Base-by-base conservation (phyloP, 2,888 invertebrate species). In the Thymelicus sylvestris region DNA sequence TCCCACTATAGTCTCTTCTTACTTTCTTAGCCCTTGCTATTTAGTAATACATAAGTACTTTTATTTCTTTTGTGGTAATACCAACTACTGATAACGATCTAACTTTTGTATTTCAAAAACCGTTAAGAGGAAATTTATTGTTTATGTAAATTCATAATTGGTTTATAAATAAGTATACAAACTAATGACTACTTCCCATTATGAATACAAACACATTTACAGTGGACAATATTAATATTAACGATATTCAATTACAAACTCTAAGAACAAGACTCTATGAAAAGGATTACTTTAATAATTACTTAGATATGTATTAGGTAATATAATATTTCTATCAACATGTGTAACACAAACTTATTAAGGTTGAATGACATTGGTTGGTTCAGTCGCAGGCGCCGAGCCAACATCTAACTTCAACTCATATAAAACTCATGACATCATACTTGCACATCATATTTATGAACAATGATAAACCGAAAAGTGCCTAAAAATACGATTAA, bases 341-440 rank as follows among this genome's bases (percentile, higher is more conserved):
- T 44, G 13, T 44, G 19, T 55, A 59, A 66, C 24, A 57, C 31
- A 44, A 55, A 55, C 39, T 15, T 31, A 63, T 55, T 55, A 31
- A 31, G 62, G 68, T 63, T 68, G 55, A 68, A 68, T 68, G 47
- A 68, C 63, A 63, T 47, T 63, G 63, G 55, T 13, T n/a, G 57
- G 31, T 57, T 57, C 57, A 57, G 57, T 31, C 31, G 55, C 57
- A 52, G 55, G 44, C 55, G 44, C 12, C 15, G 38, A 55, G 68
- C 63, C 68, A 68, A 68, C 55, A 63, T 55, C n/a, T 62, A 38
- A 12, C 31, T 38, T 13, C 13, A 63, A 63, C 38, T 68, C 63
- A 68, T 68, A 47, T 55, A 47, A 38, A 61, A 41, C 50, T 48
- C 50, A 31, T 68, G 68, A 68, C 68, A 57, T 68, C 68, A 68